These are phyloP conservation scores for Slavum lentiscoides DNA, from an alignment of 2,888 invertebrate species.

Conservation along the genomic window DNA sequence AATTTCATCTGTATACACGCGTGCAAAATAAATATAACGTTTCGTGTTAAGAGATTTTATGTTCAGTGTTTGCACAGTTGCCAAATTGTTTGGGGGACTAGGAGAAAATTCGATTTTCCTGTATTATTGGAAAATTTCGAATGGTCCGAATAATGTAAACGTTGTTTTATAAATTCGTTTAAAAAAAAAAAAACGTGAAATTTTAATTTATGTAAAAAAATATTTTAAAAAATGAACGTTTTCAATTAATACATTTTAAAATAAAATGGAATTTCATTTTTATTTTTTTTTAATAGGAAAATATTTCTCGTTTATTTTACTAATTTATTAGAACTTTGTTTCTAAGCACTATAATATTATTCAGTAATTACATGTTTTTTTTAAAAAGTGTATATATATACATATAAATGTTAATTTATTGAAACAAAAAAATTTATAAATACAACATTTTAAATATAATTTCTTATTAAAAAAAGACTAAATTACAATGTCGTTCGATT, in stretches of 20 bases:
- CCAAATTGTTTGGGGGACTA: too few relatives aligned
- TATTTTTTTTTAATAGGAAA: too few relatives aligned
- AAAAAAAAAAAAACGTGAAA: too few relatives aligned
- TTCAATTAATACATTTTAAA: too few relatives aligned
- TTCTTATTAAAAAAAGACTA: not conserved
- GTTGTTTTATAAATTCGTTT: too few relatives aligned
- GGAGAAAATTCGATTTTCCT: too few relatives aligned
- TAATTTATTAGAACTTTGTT: not conserved
- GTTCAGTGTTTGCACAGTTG: not conserved
- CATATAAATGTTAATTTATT: not conserved
- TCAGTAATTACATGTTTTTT: not conserved
- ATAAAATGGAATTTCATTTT: too few relatives aligned
- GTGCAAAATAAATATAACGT: not conserved
- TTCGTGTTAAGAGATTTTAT: not conserved
- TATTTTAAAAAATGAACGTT: too few relatives aligned
- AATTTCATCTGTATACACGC: not conserved
- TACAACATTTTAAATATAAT: not conserved
- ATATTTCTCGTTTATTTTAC: too few relatives aligned
- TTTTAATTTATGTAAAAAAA: too few relatives aligned
- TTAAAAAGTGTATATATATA: not conserved
- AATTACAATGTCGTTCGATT: not conserved
- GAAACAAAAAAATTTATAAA: not conserved
- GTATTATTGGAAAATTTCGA: too few relatives aligned
- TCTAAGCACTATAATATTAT: not conserved
- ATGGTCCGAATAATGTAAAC: too few relatives aligned